Evolutionary conservation across 2,888 invertebrate species (phyloP).

Genomic region (Lasius fuliginosus): DNA sequence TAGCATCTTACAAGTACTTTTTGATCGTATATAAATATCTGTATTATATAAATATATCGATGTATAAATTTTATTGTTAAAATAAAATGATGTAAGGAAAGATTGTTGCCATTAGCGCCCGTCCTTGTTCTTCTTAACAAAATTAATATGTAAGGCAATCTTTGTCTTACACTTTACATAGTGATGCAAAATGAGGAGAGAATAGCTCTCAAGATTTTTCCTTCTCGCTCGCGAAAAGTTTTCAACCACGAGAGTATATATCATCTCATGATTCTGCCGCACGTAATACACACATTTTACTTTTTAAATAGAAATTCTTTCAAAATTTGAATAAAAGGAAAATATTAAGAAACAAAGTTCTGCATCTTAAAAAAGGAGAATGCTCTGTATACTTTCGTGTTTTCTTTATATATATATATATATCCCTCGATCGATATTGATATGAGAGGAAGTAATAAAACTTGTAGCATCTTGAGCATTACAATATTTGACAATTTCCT

Average conservation of each 20-base stretch:
- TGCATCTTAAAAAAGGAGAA: neutral
- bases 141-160: neutral
- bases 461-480: neutral
- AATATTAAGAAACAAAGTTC: neutral
- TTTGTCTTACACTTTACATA: neutral
- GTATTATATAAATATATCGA: too few species aligned
- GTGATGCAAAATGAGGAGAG: neutral
- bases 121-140: too few species aligned
- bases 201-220: neutral
- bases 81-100: too few species aligned
- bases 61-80: too few species aligned
- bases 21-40: too few species aligned
- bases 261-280: neutral
- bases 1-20: too few species aligned
- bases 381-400: neutral
- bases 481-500: neutral
- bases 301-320: constrained; percentile 11
- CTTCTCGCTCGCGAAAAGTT: neutral
- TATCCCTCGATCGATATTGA: neutral
- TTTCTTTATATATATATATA: neutral
- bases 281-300: neutral
- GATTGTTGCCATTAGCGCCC: too few species aligned
- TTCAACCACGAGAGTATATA: neutral
- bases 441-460: neutral
- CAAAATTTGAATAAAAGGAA: neutral